These are phyloP conservation scores for Athrips mouffetella DNA, from an alignment of 2,888 invertebrate genomes.

Conservation along the genomic window DNA sequence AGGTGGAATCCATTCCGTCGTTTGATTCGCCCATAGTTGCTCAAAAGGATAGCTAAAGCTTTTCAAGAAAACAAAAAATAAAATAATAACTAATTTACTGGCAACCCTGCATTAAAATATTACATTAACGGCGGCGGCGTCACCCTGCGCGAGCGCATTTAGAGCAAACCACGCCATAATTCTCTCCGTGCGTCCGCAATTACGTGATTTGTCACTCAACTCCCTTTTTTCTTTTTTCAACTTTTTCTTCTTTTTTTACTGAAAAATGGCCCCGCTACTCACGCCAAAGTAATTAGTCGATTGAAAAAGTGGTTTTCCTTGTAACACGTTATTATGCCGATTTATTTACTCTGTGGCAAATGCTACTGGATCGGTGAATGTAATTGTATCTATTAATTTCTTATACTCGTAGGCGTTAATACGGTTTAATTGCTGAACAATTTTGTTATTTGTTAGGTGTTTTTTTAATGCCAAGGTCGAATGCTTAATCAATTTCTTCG, in stretches of 20 bases:
- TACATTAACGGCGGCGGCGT: conserved; percentile 46
- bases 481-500: not conserved
- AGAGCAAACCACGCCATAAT: conserved; percentile 71
- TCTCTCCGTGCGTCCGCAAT: conserved; percentile 73
- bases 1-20: too few relatives aligned
- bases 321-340: conserved; percentile 49
- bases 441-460: conserved; percentile 5
- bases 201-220: conserved; percentile 75
- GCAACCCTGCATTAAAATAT: conserved; percentile 43
- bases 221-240: conserved; percentile 46
- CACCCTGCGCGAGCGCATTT: conserved; percentile 59
- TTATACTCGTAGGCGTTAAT: conserved; percentile 39
- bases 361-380: conserved; percentile 38
- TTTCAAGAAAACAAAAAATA: not conserved
- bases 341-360: conserved; percentile 38
- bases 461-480: conserved; percentile 10
- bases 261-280: conserved; percentile 67
- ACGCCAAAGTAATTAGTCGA: conserved; percentile 62
- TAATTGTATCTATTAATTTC: conserved; percentile 12
- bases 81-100: not conserved
- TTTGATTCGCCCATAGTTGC: not conserved
- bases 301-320: conserved; percentile 67
- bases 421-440: conserved; percentile 17
- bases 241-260: conserved; percentile 40
- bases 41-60: not conserved